A percentile compares a stretch with the other conserved stretches of the same genome.
Evolutionary conservation across 2,797 vertebrate genomes (phyloP).

Genomic region (Lateolabrax maculatus): DNA sequence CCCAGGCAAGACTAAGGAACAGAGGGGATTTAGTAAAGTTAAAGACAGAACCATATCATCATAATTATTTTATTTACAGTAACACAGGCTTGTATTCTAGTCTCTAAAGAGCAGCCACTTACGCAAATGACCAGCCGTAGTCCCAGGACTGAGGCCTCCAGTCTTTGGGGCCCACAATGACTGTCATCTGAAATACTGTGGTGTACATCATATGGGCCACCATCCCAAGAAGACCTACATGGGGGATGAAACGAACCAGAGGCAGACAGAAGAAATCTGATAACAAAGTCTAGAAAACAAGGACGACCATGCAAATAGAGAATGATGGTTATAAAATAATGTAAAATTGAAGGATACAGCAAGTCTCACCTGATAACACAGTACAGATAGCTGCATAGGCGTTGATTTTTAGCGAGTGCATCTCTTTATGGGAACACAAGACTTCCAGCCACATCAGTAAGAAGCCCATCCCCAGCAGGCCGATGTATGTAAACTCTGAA

Average conservation of each 20-base stretch:
- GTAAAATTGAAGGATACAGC: not conserved
- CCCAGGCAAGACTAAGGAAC: constrained; percentile 86
- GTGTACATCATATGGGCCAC: constrained; percentile 91
- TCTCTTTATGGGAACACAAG: constrained; percentile 86
- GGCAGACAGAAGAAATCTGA: not conserved
- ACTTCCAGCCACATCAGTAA: constrained; percentile 90
- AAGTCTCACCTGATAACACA: constrained; percentile 86
- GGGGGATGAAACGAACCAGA: not conserved
- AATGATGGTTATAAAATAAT: not conserved
- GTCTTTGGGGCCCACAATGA: constrained; percentile 89
- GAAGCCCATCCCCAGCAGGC: constrained; percentile 89
- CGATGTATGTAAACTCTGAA: constrained; percentile 90
- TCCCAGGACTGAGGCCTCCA: constrained; percentile 89
- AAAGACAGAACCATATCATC: not conserved
- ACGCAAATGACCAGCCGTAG: constrained; percentile 86
- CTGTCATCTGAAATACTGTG: constrained; percentile 90
- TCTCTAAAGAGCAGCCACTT: constrained; percentile 47
- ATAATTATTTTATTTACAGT: too few species aligned
- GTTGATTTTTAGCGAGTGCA: constrained; percentile 90
- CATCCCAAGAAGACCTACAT: constrained; percentile 87
- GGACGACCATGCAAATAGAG: not conserved
- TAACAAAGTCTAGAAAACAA: not conserved
- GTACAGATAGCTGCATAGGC: constrained; percentile 90
- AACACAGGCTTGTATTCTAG: not conserved
- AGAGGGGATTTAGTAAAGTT: not conserved